Conservation (phyloP, 2,113 vertebrate genomes). For the Mastomys coucha region DNA sequence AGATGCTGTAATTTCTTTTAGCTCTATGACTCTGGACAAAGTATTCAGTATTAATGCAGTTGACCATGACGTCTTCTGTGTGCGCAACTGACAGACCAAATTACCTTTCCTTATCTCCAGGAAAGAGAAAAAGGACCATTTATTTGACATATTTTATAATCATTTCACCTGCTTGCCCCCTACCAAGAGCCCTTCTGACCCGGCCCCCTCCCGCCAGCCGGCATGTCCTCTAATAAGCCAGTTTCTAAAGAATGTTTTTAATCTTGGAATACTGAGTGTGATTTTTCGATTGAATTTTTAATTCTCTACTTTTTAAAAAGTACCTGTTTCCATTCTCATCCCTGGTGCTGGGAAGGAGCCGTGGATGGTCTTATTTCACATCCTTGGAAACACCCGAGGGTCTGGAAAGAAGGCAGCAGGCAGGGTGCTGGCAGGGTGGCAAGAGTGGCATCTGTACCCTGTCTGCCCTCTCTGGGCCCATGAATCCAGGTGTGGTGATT, state of each 20-base stretch:
- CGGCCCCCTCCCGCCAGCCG: not conserved
- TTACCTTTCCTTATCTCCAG: slow-evolving; percentile 82
- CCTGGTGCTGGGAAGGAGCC: not conserved
- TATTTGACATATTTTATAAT: slow-evolving; percentile 82
- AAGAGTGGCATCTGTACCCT: not conserved
- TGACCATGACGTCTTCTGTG: slow-evolving; percentile 81
- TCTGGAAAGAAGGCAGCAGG: not conserved
- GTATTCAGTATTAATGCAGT: slow-evolving; percentile 82
- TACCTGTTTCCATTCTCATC: slow-evolving; percentile 14
- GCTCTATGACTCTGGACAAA: slow-evolving; percentile 79
- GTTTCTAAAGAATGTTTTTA: slow-evolving; percentile 74
- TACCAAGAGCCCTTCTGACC: slow-evolving; percentile 49
- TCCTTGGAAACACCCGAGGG: not conserved
- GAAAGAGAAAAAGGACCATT: slow-evolving; percentile 79
- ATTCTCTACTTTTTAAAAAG: slow-evolving; percentile 68
- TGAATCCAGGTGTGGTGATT: not conserved
- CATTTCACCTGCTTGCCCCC: slow-evolving; percentile 82
- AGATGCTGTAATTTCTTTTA: slow-evolving; percentile 79
- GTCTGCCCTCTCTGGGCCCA: not conserved
- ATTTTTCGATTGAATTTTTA: slow-evolving; percentile 74
- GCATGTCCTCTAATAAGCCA: slow-evolving; percentile 60
- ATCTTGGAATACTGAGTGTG: slow-evolving; percentile 64
- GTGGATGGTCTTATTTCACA: not conserved
- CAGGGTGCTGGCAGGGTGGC: not conserved
- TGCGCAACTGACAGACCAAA: slow-evolving; percentile 78